Evolutionary conservation across 2,888 invertebrate species (phyloP), one percentile per base, ranked within the genome.

Genomic region (Dastarcus helophoroides): DNA sequence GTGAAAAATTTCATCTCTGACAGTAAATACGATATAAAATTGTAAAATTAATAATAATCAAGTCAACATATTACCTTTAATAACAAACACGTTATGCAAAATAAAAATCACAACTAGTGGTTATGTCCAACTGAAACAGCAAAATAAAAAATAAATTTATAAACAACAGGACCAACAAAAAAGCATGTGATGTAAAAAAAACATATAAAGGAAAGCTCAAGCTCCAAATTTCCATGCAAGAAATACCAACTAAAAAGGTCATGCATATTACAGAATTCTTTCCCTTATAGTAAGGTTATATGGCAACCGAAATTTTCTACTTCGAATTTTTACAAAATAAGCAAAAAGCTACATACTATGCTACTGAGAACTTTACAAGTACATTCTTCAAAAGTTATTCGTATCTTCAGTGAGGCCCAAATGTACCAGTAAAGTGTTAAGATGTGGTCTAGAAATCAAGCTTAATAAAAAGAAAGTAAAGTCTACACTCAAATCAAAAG

Each of bases 231-330:
- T 8, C 11, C 25, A 25, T 25, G 25, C 25, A 13, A 13, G 31
- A 26, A 31, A 27, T 32, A 30, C 6, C 19, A 17, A 17, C 6
- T 6, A 17, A n/a, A 17, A 17, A 17, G n/a, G 19, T 22, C 48
- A 41, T 44, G 43, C 45, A 44, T 19, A 41, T 36, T 45, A 44
- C 42, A 24, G 31, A 54, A 56, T 49, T 53, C 57, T 56, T 61
- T 60, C 61, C 62, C 62, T 62, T 60, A 63, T 63, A 63, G 63
- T 63, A 63, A 63, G 63, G 63, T 61, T 47, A 56, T 48, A 54
- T 49, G 52, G 51, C 52, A 54, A 51, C 51, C 51, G 56, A 52
- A 55, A 51, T 53, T 40, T 48, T 44, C 51, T 53, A 53, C 50
- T 50, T 40, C n/a, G n/a, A n/a, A n/a, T 19, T 19, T 29, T 50